Percentiles rank a stretch among this genome's conserved stretches.
These are phyloP conservation scores for Trichechus manatus DNA, from an alignment of 2,113 vertebrate genomes.

Conservation along the genomic window DNA sequence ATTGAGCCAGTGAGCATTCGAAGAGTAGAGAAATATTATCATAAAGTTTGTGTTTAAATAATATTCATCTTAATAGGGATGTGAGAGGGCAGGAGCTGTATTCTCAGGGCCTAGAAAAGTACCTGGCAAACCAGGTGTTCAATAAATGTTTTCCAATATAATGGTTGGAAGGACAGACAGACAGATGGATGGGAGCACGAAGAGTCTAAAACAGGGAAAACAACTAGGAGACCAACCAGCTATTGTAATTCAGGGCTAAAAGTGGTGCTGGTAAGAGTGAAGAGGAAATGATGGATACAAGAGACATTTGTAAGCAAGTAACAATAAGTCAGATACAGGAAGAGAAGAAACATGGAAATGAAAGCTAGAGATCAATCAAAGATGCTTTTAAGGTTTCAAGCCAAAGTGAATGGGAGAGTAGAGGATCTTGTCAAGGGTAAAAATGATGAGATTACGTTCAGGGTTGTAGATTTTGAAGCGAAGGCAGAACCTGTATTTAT, in stretches of 20 bases:
- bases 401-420: not conserved
- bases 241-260: not conserved
- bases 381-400: not conserved
- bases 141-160: not conserved
- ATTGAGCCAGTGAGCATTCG: not conserved
- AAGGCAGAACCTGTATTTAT: not conserved
- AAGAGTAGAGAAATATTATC: not conserved
- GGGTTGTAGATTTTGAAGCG: not conserved
- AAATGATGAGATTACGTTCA: not conserved
- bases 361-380: not conserved
- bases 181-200: not conserved
- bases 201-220: not conserved
- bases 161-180: not conserved
- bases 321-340: conserved; percentile 1
- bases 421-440: not conserved
- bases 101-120: not conserved
- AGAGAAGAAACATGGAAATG: not conserved
- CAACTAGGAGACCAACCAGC: not conserved
- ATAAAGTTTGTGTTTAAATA: not conserved
- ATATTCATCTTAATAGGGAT: not conserved
- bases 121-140: not conserved
- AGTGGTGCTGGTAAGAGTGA: not conserved
- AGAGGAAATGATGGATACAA: not conserved
- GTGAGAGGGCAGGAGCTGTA: not conserved
- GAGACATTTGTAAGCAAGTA: not conserved